Conservation (phyloP, 2,888 invertebrate species). For the Penaeus monodon region DNA sequence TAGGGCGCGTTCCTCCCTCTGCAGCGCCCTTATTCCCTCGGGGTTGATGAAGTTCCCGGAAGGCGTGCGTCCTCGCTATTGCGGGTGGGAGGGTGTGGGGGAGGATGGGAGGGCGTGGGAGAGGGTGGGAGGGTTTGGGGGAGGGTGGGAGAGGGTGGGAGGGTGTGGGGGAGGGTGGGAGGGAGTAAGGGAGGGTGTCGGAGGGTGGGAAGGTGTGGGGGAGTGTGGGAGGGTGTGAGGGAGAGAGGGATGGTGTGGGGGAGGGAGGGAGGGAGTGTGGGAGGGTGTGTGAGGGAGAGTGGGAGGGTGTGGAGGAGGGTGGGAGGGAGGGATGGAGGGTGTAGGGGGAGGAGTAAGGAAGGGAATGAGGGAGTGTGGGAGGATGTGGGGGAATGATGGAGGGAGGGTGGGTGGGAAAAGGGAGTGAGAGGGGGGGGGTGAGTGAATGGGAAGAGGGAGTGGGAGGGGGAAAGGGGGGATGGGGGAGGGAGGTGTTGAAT, state of each 20-base stretch:
- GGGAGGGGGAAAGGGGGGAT: background rate
- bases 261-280: background rate
- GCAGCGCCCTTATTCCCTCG: constrained; percentile 31
- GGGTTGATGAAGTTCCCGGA: constrained; percentile 52
- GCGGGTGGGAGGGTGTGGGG: background rate
- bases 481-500: background rate
- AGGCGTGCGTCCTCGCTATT: constrained; percentile 43
- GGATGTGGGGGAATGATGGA: background rate
- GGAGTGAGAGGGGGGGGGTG: background rate
- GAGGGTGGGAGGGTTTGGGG: background rate
- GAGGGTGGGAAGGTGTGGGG: background rate
- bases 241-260: background rate
- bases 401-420: background rate
- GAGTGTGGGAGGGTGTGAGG: background rate
- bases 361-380: background rate
- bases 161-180: background rate
- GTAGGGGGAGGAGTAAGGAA: background rate
- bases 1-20: constrained; percentile 23
- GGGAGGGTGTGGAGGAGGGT: too few relatives aligned
- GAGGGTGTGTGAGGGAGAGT: background rate
- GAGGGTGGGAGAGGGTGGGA: too few relatives aligned
- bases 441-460: too few relatives aligned
- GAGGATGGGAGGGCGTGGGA: background rate
- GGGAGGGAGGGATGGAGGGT: background rate
- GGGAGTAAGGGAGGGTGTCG: background rate